Evolutionary conservation across 2,113 vertebrate genomes (phyloP).

Genomic region (Recurvirostra avosetta): DNA sequence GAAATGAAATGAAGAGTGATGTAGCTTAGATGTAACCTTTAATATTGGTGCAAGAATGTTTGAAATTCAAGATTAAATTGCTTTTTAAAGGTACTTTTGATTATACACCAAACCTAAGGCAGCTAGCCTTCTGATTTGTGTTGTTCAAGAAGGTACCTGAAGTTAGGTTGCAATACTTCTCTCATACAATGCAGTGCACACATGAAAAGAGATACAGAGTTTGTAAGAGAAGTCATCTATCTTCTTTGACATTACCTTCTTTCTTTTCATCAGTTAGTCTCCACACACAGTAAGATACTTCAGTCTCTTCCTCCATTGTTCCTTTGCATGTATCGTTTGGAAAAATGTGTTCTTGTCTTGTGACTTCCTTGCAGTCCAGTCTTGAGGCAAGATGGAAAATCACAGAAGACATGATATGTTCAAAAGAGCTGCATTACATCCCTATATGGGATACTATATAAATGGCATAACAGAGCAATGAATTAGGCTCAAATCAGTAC

Average conservation of each 20-base stretch:
- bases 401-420: background rate
- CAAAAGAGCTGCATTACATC: background rate
- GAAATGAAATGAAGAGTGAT: background rate
- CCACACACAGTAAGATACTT: background rate
- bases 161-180: background rate
- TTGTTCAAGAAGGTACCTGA: background rate
- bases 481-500: background rate
- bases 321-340: background rate
- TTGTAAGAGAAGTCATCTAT: background rate
- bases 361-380: background rate
- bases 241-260: background rate
- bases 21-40: background rate
- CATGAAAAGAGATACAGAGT: background rate
- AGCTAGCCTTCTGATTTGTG: fast-evolving
- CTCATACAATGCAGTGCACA: background rate
- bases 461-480: background rate
- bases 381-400: background rate
- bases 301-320: background rate
- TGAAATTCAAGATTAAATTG: background rate
- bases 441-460: background rate
- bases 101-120: background rate
- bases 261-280: background rate
- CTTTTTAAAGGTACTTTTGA: background rate
- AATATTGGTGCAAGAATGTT: background rate
- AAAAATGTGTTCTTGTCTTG: background rate